A percentile compares a stretch with the other conserved stretches of the same genome.
These are phyloP conservation scores for Dryas iulia DNA, from an alignment of 1,140 invertebrate species.

Conservation along the genomic window DNA sequence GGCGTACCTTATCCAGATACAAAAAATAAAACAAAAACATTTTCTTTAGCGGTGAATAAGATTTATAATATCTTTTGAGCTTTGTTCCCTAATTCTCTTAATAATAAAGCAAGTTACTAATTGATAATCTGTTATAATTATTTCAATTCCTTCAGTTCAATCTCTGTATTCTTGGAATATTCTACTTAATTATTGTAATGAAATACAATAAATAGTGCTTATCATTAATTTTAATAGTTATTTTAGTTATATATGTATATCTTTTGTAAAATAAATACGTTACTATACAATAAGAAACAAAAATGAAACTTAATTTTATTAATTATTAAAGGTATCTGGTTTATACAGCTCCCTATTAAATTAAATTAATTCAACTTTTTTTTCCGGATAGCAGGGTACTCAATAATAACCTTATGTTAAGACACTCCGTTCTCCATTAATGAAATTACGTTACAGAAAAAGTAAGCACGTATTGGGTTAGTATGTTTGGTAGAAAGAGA, in stretches of 20 bases:
- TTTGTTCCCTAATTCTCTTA: background rate
- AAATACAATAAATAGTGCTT: background rate
- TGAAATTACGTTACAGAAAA: no score
- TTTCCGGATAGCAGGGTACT: no score
- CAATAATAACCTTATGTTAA: no score
- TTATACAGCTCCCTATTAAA: no score
- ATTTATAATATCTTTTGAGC: constrained; percentile 8
- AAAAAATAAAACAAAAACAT: background rate
- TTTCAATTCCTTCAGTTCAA: background rate
- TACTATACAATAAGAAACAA: no score
- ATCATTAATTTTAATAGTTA: background rate
- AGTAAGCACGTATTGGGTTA: no score
- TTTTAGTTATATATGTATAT: background rate
- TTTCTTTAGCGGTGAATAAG: background rate
- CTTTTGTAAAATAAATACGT: background rate
- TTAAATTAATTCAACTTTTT: no score
- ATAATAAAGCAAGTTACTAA: constrained; percentile 6
- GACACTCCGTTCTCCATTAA: no score
- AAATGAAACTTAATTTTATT: no score
- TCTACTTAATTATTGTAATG: background rate
- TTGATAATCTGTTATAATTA: constrained; percentile 10
- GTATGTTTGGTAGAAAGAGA: no score
- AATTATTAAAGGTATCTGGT: no score
- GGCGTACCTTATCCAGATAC: background rate
- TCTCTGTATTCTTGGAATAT: background rate